Conservation (phyloP, 2,888 invertebrate species). For the Cylloceria caligata region DNA sequence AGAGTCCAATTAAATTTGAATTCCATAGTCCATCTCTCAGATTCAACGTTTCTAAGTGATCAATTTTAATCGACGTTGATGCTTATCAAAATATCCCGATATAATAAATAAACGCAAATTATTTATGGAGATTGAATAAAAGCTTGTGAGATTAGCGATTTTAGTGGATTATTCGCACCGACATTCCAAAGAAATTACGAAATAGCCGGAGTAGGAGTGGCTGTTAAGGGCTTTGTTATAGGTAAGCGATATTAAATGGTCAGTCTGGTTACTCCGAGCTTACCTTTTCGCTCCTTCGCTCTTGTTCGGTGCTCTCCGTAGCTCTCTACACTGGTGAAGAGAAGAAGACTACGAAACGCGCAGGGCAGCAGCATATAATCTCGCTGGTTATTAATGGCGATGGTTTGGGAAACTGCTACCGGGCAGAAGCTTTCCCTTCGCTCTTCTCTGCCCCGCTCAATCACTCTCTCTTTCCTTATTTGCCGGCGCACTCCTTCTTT, state of each 20-base stretch:
- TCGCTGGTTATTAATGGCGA: conserved; percentile 84
- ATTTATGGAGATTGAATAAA: conserved; percentile 9
- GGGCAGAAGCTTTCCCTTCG: conserved; percentile 78
- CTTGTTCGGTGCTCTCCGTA: conserved; percentile 59
- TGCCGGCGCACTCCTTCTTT: conserved; percentile 53
- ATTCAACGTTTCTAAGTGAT: conserved; percentile 22
- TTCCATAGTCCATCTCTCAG: conserved; percentile 24
- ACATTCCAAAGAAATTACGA: conserved; percentile 80
- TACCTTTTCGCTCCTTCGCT: conserved; percentile 59
- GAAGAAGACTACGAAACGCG: conserved; percentile 71
- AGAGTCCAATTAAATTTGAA: conserved; percentile 33
- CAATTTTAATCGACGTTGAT: conserved; percentile 42
- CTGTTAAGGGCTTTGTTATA: conserved; percentile 47
- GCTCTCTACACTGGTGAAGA: conserved; percentile 57
- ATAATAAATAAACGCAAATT: conserved; percentile 45
- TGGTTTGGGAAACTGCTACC: conserved; percentile 84
- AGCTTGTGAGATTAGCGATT: conserved; percentile 60
- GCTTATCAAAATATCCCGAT: conserved; percentile 18
- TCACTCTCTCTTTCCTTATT: conserved; percentile 70
- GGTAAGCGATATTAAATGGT: conserved; percentile 80
- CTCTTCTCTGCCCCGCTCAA: conserved; percentile 68
- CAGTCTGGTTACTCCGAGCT: conserved; percentile 73
- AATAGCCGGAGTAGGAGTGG: conserved; percentile 75
- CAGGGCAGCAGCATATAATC: conserved; percentile 82
- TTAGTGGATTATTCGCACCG: conserved; percentile 66